Conservation (phyloP, 2,113 vertebrate species). For the Sebastes schlegelii region DNA sequence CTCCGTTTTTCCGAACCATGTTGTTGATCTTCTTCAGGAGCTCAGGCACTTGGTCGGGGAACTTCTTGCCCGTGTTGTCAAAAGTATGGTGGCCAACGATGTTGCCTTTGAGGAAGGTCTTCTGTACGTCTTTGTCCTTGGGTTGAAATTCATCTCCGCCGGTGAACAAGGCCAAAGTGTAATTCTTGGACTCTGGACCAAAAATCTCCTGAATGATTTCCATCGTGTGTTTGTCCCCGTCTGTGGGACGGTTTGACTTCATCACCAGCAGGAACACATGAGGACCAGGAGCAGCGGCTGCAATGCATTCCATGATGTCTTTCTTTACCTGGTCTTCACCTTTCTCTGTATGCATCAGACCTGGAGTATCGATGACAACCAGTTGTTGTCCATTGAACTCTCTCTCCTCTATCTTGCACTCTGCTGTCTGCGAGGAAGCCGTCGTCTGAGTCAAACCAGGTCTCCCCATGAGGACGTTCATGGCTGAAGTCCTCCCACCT, state of each 20-base stretch:
- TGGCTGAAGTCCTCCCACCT: not conserved
- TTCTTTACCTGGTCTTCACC: not conserved
- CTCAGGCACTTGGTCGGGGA: not conserved
- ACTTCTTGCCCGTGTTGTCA: too few relatives aligned
- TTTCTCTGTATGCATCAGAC: not conserved
- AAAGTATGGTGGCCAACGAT: too few relatives aligned
- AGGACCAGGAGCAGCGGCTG: not conserved
- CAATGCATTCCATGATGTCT: not conserved
- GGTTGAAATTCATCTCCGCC: rapidly evolving
- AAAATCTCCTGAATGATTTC: not conserved
- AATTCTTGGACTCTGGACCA: not conserved
- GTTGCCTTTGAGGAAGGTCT: too few relatives aligned
- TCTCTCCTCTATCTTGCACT: not conserved
- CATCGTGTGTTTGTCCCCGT: rapidly evolving
- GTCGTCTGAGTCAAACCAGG: too few relatives aligned
- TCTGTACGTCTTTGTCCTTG: not conserved
- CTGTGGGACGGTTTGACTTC: rapidly evolving
- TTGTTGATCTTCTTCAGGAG: not conserved
- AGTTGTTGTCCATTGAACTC: not conserved
- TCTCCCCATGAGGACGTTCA: not conserved
- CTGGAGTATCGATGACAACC: not conserved
- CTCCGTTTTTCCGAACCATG: not conserved
- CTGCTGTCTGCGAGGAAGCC: not conserved
- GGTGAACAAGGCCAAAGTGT: not conserved
- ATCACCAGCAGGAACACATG: not conserved